These are phyloP conservation scores for Leptoclinus maculatus DNA, from an alignment of 2,797 vertebrate species.

Conservation along the genomic window DNA sequence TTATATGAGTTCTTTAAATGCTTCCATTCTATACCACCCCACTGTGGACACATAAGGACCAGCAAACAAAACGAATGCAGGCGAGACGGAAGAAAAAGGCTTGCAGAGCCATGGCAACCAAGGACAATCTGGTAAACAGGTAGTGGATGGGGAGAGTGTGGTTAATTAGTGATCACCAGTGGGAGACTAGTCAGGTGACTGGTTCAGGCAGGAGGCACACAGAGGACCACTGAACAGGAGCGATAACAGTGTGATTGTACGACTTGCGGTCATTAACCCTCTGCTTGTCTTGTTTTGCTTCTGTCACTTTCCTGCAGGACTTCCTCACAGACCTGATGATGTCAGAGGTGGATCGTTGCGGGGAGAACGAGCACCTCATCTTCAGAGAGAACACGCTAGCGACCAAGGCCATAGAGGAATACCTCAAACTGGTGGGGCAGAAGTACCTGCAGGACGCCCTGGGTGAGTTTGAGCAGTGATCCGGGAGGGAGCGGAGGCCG, in stretches of 20 bases:
- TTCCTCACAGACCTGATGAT: conserved; percentile 99
- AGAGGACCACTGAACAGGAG: background rate
- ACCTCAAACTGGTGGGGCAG: conserved; percentile 99
- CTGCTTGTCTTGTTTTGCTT: background rate
- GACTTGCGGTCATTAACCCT: conserved; percentile 2
- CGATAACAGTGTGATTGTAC: background rate
- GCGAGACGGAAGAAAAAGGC: background rate
- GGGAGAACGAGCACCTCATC: conserved; percentile 99
- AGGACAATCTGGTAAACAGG: background rate
- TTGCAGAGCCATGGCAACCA: background rate
- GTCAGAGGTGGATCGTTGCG: conserved; percentile 98
- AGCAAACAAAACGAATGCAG: background rate
- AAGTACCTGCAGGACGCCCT: conserved; percentile 98
- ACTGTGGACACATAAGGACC: background rate
- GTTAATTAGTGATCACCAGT: background rate
- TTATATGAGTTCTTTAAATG: background rate
- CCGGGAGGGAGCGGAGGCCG: background rate
- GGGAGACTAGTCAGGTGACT: background rate
- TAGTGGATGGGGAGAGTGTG: background rate
- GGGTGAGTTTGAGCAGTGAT: conserved; percentile 81
- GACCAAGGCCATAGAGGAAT: conserved; percentile 99
- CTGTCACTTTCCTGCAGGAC: conserved; percentile 83
- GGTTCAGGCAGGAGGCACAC: background rate
- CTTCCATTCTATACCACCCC: background rate
- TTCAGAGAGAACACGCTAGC: conserved; percentile 98